phyloP scores from a whole-genome alignment of 2,797 vertebrate species.

The Carapus acus region DNA sequence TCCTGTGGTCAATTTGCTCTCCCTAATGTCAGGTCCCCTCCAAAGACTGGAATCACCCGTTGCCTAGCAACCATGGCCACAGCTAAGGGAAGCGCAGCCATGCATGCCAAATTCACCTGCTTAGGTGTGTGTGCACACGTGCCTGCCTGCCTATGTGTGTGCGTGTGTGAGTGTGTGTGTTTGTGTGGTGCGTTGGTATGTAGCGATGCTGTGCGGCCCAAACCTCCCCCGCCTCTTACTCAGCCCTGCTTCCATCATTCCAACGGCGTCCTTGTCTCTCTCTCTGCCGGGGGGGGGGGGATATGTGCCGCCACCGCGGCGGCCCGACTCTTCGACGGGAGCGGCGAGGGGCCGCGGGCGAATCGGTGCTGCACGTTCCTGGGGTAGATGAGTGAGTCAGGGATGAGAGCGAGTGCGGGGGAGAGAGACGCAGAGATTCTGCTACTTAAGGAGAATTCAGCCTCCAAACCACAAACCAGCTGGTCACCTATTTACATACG shows the following conservation, averaged over 20 bases:
- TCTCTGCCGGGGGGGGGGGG: constrained; percentile 19
- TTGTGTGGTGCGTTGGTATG: constrained; percentile 3
- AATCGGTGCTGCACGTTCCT: constrained; percentile 34
- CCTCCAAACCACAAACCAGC: constrained; percentile 29
- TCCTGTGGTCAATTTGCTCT: constrained; percentile 99
- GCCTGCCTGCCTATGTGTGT: background rate
- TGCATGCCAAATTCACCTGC: constrained; percentile 97
- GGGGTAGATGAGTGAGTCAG: constrained; percentile 23
- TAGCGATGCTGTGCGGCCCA: background rate
- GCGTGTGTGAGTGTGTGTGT: background rate
- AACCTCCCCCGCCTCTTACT: background rate
- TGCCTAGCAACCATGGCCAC: constrained; percentile 94
- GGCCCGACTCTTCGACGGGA: no score
- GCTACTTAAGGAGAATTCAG: constrained; percentile 13
- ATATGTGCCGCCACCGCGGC: constrained; percentile 5
- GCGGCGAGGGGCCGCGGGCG: constrained; percentile 27
- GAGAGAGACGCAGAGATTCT: background rate
- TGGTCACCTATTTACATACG: constrained; percentile 32
- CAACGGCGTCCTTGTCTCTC: constrained; percentile 8
- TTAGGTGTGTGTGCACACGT: constrained; percentile 42
- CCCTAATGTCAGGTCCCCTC: constrained; percentile 98
- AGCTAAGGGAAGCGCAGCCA: constrained; percentile 84
- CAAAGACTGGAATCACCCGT: constrained; percentile 83
- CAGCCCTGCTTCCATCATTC: constrained; percentile 10
- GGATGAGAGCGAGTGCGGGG: constrained; percentile 13